Conservation (phyloP, 2,113 vertebrate species). For the Xiphophorus couchianus region DNA sequence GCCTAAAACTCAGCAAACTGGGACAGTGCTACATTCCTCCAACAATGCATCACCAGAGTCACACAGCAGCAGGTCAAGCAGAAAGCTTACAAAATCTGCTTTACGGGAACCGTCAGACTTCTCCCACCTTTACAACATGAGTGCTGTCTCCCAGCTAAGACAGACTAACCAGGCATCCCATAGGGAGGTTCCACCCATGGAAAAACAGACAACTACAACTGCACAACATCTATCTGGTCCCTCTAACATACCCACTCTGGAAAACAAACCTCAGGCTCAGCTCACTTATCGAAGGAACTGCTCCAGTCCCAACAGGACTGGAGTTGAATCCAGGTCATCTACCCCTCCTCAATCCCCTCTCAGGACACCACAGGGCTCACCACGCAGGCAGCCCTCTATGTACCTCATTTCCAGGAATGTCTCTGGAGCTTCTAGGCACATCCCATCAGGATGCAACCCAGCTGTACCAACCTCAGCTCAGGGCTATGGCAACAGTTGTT, state of each 20-base stretch:
- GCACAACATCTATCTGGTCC: slow-evolving; percentile 40
- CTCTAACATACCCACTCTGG: slow-evolving; percentile 39
- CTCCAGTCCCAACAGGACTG: slow-evolving; percentile 69
- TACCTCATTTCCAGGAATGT: slow-evolving; percentile 71
- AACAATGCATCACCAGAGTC: slow-evolving; percentile 41
- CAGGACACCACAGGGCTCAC: slow-evolving; percentile 77
- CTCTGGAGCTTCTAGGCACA: slow-evolving; percentile 57
- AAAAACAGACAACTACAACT: slow-evolving; percentile 28
- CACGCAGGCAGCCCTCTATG: slow-evolving; percentile 68
- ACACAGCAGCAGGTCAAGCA: slow-evolving; percentile 54
- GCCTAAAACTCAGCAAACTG: slow-evolving; percentile 28
- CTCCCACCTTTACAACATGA: slow-evolving; percentile 62
- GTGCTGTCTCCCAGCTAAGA: slow-evolving; percentile 30
- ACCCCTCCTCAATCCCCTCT: slow-evolving; percentile 72
- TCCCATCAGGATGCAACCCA: slow-evolving; percentile 61
- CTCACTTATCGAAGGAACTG: slow-evolving; percentile 71
- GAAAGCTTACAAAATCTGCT: slow-evolving; percentile 58
- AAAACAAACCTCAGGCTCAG: slow-evolving; percentile 71
- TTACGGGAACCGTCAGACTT: slow-evolving; percentile 74
- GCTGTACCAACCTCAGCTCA: slow-evolving; percentile 60
- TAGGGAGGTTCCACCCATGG: slow-evolving; percentile 41
- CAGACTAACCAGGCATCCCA: slow-evolving; percentile 44
- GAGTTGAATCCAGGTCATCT: slow-evolving; percentile 54
- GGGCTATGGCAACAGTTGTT: slow-evolving; percentile 78
- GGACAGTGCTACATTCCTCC: slow-evolving; percentile 25